Conservation (phyloP, 2,113 vertebrate species). For the Trichechus manatus region DNA sequence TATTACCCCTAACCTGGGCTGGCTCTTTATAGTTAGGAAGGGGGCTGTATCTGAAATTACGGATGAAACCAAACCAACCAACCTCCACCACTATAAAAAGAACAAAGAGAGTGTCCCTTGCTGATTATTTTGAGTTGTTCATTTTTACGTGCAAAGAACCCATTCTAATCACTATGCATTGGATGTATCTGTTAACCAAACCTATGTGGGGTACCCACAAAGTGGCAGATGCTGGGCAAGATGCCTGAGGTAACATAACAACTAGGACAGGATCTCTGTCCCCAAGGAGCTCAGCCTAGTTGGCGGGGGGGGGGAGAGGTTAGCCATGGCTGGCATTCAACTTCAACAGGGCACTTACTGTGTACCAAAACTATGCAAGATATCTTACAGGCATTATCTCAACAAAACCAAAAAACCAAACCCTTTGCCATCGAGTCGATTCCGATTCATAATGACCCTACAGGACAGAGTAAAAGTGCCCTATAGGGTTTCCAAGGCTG, state of each 20-base stretch:
- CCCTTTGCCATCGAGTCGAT: background rate
- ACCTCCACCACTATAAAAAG: background rate
- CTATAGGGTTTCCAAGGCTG: background rate
- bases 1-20: background rate
- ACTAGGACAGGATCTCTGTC: background rate
- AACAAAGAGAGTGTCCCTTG: background rate
- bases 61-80: background rate
- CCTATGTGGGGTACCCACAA: background rate
- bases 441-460: background rate
- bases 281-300: background rate
- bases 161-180: background rate
- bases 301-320: too few relatives aligned
- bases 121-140: background rate
- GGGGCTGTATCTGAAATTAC: background rate
- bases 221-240: background rate
- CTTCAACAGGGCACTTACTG: background rate
- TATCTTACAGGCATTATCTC: background rate
- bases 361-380: background rate
- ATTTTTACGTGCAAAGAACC: background rate
- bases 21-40: background rate
- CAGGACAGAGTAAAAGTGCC: background rate
- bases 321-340: background rate
- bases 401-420: background rate
- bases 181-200: background rate
- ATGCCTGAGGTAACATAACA: background rate